Conservation (phyloP, 2,113 vertebrate species). For the Gymnobelideus leadbeateri region DNA sequence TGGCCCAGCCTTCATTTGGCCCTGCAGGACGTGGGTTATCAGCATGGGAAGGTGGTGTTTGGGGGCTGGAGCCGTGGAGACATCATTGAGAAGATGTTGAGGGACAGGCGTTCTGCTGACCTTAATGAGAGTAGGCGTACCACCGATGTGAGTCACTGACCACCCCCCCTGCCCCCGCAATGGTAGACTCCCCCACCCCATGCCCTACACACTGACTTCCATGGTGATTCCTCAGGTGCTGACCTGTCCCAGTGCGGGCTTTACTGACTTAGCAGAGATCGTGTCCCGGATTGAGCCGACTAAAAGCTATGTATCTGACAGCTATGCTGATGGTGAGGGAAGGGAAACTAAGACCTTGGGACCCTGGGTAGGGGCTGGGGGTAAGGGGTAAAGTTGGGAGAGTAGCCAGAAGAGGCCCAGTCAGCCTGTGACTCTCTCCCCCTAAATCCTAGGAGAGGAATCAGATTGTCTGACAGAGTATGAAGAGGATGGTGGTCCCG, state of each 20-base stretch:
- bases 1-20: background rate
- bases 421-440: rapidly evolving
- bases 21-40: slow-evolving; percentile 92
- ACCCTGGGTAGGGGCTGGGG: rapidly evolving
- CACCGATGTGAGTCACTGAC: slow-evolving; percentile 87
- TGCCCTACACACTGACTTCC: no score
- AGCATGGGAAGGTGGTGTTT: slow-evolving; percentile 94
- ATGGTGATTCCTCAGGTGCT: slow-evolving; percentile 68
- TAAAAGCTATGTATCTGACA: slow-evolving; percentile 85
- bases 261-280: slow-evolving; percentile 96
- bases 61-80: slow-evolving; percentile 92
- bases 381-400: background rate
- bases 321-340: slow-evolving; percentile 79
- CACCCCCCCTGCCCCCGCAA: background rate
- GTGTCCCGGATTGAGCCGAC: slow-evolving; percentile 95
- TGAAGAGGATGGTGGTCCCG: slow-evolving; percentile 91
- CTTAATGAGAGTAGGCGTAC: slow-evolving; percentile 92
- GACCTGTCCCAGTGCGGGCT: slow-evolving; percentile 90
- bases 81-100: slow-evolving; percentile 95
- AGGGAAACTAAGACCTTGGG: no score
- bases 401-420: rapidly evolving
- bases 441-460: slow-evolving; percentile 85
- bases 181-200: no score
- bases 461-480: slow-evolving; percentile 94
- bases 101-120: slow-evolving; percentile 91